A percentile compares a stretch with the other conserved stretches of the same genome.
phyloP scores from a whole-genome alignment of 2,113 vertebrate species.

The Heptranchias perlo region DNA sequence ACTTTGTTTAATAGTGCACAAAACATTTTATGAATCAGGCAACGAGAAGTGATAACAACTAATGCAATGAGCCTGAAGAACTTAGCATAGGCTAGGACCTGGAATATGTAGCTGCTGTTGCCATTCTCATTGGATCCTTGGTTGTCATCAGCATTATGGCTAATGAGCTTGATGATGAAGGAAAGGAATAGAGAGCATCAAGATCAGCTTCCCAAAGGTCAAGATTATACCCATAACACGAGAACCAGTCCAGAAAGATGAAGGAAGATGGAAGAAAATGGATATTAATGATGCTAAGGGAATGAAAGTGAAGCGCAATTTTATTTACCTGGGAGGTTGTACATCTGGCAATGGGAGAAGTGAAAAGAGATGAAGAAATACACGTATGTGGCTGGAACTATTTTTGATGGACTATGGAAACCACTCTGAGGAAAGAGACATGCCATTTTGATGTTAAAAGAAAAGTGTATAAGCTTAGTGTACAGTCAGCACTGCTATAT shows the following conservation, averaged over 20 bases:
- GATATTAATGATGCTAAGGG: no score
- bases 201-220: not conserved
- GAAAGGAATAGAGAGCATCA: not conserved
- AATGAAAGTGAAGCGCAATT: no score
- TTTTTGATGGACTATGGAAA: no score
- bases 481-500: not conserved
- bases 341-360: no score
- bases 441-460: no score
- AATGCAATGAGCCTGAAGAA: not conserved
- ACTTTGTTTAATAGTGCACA: not conserved
- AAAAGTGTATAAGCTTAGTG: not conserved
- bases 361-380: no score
- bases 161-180: not conserved
- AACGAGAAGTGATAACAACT: not conserved
- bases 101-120: not conserved
- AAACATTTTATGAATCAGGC: not conserved
- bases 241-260: no score
- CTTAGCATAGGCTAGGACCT: not conserved
- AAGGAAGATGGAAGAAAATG: no score
- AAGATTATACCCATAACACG: no score
- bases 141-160: not conserved
- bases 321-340: no score
- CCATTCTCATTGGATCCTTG: not conserved
- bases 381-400: no score
- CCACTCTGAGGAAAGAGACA: no score